Percentiles rank a stretch among this genome's conserved stretches.
These are phyloP conservation scores for Illadopsis cleaveri DNA, from an alignment of 2,113 vertebrate species.

Conservation along the genomic window DNA sequence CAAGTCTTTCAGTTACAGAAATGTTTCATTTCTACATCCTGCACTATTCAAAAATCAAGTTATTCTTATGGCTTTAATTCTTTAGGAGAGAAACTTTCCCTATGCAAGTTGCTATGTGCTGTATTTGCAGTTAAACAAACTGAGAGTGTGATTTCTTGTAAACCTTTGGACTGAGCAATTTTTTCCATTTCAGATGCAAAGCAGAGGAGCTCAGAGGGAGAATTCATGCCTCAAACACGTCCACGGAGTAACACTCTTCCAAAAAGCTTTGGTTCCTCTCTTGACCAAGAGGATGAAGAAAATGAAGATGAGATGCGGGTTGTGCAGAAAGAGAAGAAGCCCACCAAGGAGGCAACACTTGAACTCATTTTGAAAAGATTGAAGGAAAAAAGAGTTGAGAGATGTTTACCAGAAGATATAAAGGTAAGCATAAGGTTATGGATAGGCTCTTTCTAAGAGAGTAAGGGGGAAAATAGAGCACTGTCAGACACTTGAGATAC, in stretches of 20 bases:
- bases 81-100: not conserved
- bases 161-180: not conserved
- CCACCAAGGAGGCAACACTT: constrained; percentile 88
- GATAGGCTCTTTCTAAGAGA: not conserved
- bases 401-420: constrained; percentile 91
- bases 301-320: constrained; percentile 66
- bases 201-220: constrained; percentile 86
- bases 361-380: constrained; percentile 89
- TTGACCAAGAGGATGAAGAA: constrained; percentile 84
- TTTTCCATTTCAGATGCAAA: constrained; percentile 84
- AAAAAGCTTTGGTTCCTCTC: constrained; percentile 96
- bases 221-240: constrained; percentile 88
- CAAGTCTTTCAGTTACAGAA: not conserved
- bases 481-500: not conserved
- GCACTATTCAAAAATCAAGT: not conserved
- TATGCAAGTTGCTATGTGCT: fast-evolving
- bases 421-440: constrained; percentile 74
- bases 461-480: not conserved
- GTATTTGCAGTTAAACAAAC: not conserved
- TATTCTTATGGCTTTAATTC: not conserved
- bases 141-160: not conserved
- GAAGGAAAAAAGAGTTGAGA: constrained; percentile 88
- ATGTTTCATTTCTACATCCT: not conserved
- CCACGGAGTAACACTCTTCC: constrained; percentile 97
- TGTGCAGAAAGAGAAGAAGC: constrained; percentile 77